Evolutionary conservation across 2,797 vertebrate genomes (phyloP).

Genomic region (Rousettus madagascariensis): DNA sequence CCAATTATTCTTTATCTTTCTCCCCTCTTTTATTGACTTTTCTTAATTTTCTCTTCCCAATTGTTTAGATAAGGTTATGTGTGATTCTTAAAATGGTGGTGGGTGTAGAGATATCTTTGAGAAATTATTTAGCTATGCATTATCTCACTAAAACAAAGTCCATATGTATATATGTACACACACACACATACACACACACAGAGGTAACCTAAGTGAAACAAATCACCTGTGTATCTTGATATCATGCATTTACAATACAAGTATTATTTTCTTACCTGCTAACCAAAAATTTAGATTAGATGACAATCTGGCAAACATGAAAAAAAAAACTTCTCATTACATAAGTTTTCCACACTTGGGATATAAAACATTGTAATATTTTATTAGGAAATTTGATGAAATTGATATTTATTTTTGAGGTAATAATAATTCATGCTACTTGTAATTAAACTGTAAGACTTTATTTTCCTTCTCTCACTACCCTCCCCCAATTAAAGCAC

Average conservation of each 20-base stretch:
- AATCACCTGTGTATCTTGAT: not conserved
- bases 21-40: not conserved
- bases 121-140: not conserved
- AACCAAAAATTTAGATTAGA: not conserved
- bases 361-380: not conserved
- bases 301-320: not conserved
- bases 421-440: not conserved
- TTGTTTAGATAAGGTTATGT: not conserved
- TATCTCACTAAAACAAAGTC: not conserved
- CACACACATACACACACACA: not conserved
- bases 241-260: not conserved
- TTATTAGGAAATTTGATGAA: not conserved
- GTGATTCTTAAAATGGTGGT: not conserved
- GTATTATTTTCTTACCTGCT: not conserved
- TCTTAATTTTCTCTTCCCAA: not conserved
- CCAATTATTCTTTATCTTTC: not conserved
- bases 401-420: not conserved
- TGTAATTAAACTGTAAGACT: not conserved
- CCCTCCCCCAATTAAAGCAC: not conserved
- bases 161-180: not conserved
- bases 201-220: not conserved
- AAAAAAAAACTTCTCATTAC: conserved; percentile 14
- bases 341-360: not conserved
- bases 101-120: not conserved
- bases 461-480: not conserved